phyloP scores from a whole-genome alignment of 2,113 vertebrate genomes.

The Eublepharis macularius region DNA sequence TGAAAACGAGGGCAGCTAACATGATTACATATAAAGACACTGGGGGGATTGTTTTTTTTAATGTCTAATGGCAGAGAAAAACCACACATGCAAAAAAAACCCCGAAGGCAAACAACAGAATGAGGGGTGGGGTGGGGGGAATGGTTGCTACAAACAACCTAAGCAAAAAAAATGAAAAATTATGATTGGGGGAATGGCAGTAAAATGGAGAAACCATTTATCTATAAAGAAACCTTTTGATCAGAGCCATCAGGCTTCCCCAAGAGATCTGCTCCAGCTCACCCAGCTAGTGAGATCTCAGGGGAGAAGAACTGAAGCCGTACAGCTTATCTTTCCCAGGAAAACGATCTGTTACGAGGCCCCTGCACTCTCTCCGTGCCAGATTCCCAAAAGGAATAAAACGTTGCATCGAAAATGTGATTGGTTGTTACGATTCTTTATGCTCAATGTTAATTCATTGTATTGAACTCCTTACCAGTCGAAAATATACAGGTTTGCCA shows the following conservation, averaged over 20 bases:
- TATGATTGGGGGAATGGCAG: slow-evolving; percentile 34
- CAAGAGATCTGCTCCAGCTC: slow-evolving; percentile 16
- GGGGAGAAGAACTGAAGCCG: background rate
- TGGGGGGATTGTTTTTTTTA: background rate
- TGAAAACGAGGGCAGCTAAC: slow-evolving; percentile 43
- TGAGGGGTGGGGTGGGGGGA: slow-evolving; percentile 29
- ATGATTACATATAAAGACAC: slow-evolving; percentile 54
- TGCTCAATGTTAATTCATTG: background rate
- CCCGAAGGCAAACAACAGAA: slow-evolving; percentile 59
- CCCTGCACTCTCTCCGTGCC: background rate
- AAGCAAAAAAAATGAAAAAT: slow-evolving; percentile 65
- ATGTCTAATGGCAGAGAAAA: slow-evolving; percentile 61
- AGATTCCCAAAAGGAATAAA: background rate
- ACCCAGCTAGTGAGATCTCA: background rate
- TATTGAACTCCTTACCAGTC: background rate
- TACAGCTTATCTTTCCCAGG: background rate
- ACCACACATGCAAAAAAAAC: slow-evolving; percentile 38
- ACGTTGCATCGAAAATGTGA: background rate
- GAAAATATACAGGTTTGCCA: background rate
- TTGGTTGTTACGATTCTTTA: background rate
- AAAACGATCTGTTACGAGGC: background rate
- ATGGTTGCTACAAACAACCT: slow-evolving; percentile 52
- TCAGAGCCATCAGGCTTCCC: slow-evolving; percentile 30
- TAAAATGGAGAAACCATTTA: slow-evolving; percentile 52
- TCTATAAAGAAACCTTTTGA: background rate